Percentiles rank a stretch among this genome's conserved stretches.
phyloP scores from a whole-genome alignment of 1,140 invertebrate genomes.

The Berghia stephanieae region DNA sequence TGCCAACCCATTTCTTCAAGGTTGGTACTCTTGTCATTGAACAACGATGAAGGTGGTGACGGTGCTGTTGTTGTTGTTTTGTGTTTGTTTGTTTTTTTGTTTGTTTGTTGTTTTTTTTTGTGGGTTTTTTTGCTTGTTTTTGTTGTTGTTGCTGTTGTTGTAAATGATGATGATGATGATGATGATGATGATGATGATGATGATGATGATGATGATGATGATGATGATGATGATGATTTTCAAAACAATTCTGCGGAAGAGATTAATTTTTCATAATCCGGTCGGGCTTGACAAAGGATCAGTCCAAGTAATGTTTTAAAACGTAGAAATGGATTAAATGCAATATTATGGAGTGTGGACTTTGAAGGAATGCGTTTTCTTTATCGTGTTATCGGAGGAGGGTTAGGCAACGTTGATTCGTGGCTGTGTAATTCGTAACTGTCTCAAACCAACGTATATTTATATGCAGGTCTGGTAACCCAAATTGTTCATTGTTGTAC shows the following conservation, averaged over 20 bases:
- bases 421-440: background rate
- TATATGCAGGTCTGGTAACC: no score
- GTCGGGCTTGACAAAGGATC: no score
- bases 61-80: background rate
- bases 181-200: background rate
- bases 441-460: no score
- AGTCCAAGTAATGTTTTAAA: background rate
- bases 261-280: no score
- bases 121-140: no score
- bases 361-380: background rate
- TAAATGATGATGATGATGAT: background rate
- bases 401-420: background rate
- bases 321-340: background rate
- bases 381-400: background rate
- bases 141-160: background rate
- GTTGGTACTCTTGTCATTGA: no score
- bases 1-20: conserved; percentile 31
- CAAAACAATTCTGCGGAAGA: no score
- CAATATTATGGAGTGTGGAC: background rate
- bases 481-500: background rate
- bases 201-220: background rate
- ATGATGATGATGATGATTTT: no score
- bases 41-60: background rate
- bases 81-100: no score
- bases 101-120: no score